Evolutionary conservation across 2,797 vertebrate genomes (phyloP).

Genomic region (Mionectes olivaceus): DNA sequence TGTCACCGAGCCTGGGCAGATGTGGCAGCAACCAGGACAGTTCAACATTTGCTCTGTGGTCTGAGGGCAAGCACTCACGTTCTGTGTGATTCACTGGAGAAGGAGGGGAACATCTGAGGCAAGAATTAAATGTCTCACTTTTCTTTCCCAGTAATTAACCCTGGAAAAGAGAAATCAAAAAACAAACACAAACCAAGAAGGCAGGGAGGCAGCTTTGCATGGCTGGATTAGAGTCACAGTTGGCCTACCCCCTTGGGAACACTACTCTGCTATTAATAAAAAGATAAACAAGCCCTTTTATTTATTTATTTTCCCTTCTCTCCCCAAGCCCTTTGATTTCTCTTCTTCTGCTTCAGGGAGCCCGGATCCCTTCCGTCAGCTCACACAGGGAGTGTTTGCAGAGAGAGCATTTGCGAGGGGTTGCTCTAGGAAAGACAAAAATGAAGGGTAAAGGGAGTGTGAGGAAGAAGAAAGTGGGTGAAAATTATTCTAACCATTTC

Average conservation of each 20-base stretch:
- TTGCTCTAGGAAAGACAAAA: conserved; percentile 25
- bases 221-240: conserved; percentile 55
- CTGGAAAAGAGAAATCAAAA: background rate
- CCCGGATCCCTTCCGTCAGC: background rate
- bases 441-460: background rate
- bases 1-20: background rate
- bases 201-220: conserved; percentile 1
- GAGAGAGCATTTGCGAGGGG: background rate
- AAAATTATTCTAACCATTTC: conserved; percentile 3
- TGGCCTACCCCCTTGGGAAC: conserved; percentile 43
- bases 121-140: background rate
- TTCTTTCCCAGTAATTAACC: conserved; percentile 42
- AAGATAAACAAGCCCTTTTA: conserved; percentile 61
- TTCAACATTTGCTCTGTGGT: background rate
- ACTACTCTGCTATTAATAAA: conserved; percentile 62
- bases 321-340: conserved; percentile 51
- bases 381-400: background rate
- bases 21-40: background rate
- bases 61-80: background rate
- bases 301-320: conserved; percentile 54
- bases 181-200: background rate
- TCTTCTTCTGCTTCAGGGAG: conserved; percentile 43
- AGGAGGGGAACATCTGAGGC: background rate
- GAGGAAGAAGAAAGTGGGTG: background rate
- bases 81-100: background rate